Conservation (phyloP, 2,113 vertebrate genomes). For the Rutilus rutilus region DNA sequence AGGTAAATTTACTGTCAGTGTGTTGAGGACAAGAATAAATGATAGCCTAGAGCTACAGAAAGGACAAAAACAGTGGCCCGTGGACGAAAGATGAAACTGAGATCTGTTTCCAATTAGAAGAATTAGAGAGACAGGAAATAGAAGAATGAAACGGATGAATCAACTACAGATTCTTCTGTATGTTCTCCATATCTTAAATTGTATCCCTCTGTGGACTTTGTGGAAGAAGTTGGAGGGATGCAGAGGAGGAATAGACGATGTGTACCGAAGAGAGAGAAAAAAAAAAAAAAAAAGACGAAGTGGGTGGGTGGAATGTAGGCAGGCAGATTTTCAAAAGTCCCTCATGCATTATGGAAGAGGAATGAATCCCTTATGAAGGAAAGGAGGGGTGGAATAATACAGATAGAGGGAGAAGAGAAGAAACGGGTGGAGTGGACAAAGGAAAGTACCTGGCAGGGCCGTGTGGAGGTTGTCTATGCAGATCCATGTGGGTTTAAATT, state of each 20-base stretch:
- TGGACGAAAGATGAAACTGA: neutral
- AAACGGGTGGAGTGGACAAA: conserved; percentile 45
- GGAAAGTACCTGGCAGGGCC: conserved; percentile 56
- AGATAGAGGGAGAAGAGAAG: conserved; percentile 38
- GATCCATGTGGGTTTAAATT: conserved; percentile 36
- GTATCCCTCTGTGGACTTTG: conserved; percentile 23
- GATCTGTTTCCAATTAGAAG: conserved; percentile 24
- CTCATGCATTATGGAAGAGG: conserved; percentile 23
- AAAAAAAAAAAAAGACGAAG: neutral
- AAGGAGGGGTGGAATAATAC: neutral
- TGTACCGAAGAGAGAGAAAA: neutral
- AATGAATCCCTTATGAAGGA: conserved; percentile 39
- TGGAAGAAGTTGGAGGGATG: conserved; percentile 31
- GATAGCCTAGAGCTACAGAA: neutral
- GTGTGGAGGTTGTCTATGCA: conserved; percentile 2
- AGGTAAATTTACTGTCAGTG: neutral
- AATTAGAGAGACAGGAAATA: conserved; percentile 34
- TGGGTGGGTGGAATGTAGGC: neutral
- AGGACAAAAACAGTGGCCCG: neutral
- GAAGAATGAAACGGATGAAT: conserved; percentile 34
- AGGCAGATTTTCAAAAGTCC: conserved; percentile 14
- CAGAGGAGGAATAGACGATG: conserved; percentile 36
- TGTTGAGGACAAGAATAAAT: neutral
- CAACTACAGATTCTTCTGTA: conserved; percentile 24
- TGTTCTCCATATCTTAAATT: neutral